Percentiles rank a stretch among this genome's conserved stretches.
Evolutionary conservation across 2,113 vertebrate genomes (phyloP).

Genomic region (Gobiocypris rarus): DNA sequence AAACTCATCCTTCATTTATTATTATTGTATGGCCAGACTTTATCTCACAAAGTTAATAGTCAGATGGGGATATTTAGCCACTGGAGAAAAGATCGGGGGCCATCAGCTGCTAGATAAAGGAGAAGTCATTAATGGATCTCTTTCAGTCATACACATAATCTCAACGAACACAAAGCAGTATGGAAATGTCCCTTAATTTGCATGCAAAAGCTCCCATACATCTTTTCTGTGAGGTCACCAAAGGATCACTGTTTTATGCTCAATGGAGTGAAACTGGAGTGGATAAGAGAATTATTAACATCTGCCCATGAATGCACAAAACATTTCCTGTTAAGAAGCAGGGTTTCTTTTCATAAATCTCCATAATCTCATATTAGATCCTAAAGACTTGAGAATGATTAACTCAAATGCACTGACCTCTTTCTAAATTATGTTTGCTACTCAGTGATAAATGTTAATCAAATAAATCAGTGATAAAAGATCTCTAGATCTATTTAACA

Average conservation of each 20-base stretch:
- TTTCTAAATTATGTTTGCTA: neutral
- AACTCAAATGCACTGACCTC: conserved; percentile 9
- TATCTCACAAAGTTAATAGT: neutral
- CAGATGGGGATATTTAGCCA: neutral
- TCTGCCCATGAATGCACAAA: neutral
- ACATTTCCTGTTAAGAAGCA: neutral
- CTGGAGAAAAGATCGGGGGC: neutral
- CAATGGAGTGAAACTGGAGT: neutral
- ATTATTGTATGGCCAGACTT: neutral
- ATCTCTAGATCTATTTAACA: no score
- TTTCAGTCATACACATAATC: neutral
- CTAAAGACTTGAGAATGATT: neutral
- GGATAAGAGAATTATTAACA: neutral
- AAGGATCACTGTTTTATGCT: conserved; percentile 1
- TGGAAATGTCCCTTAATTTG: neutral
- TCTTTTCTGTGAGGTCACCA: neutral
- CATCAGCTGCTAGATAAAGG: conserved; percentile 19
- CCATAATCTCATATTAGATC: neutral
- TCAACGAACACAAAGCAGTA: neutral
- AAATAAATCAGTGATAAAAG: no score
- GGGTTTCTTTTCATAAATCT: neutral
- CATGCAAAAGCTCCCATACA: neutral
- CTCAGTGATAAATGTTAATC: no score
- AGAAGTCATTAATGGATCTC: neutral
- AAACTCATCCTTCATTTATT: neutral